Evolutionary conservation across 2,797 vertebrate genomes (phyloP).

Genomic region (Catharus ustulatus): DNA sequence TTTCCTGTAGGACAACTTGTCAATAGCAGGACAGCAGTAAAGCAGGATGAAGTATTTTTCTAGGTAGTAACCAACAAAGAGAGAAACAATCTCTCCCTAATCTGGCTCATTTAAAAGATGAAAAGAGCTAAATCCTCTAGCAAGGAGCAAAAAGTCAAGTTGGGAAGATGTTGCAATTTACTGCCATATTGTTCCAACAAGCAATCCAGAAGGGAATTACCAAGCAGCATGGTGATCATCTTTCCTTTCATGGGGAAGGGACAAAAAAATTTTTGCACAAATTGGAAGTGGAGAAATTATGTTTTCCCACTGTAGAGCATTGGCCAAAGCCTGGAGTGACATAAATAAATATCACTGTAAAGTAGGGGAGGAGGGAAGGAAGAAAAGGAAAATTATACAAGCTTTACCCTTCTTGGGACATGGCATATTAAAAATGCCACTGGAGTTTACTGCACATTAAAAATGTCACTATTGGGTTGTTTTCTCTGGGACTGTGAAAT

Average conservation of each 20-base stretch:
- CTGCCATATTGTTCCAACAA: neutral
- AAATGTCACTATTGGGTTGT: neutral
- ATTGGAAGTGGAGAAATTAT: neutral
- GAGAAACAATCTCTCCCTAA: neutral
- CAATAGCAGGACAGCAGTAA: neutral
- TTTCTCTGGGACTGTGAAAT: neutral
- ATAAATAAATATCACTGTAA: neutral
- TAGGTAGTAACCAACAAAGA: neutral
- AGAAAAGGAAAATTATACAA: neutral
- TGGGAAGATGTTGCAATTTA: neutral
- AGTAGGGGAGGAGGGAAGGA: neutral
- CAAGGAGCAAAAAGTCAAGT: neutral
- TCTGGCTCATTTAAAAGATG: neutral
- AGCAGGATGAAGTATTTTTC: neutral
- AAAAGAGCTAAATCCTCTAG: neutral
- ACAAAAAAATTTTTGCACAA: neutral
- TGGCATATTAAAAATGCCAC: neutral
- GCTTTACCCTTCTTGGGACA: neutral
- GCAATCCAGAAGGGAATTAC: neutral
- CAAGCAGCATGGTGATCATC: rapidly evolving
- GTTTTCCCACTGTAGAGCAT: neutral
- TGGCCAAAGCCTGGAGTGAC: neutral
- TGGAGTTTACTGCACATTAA: neutral
- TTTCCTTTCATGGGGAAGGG: neutral
- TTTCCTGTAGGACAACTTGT: neutral